Percentiles rank a stretch among this genome's conserved stretches.
These are phyloP conservation scores for Alca torda DNA, from an alignment of 2,797 vertebrate genomes.

Conservation along the genomic window DNA sequence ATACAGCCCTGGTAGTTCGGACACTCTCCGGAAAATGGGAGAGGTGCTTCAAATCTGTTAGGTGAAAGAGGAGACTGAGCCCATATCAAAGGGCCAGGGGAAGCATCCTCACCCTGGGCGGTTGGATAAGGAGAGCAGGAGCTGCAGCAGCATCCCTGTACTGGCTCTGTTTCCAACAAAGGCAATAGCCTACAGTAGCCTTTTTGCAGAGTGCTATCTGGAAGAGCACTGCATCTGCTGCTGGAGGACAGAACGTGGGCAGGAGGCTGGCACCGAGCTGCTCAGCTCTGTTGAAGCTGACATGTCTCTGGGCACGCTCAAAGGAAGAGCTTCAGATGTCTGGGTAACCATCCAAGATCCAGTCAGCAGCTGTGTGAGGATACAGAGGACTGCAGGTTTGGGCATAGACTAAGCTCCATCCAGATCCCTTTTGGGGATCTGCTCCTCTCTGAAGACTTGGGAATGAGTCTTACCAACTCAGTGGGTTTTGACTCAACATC, in stretches of 20 bases:
- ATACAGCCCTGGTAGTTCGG: neutral
- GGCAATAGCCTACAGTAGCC: neutral
- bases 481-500: neutral
- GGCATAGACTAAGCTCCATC: neutral
- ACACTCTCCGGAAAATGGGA: neutral
- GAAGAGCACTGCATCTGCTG: neutral
- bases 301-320: neutral
- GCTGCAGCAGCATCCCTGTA: neutral
- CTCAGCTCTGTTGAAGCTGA: neutral
- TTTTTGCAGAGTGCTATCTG: neutral
- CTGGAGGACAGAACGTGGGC: neutral
- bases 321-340: neutral
- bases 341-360: neutral
- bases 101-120: neutral
- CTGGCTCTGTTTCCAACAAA: neutral
- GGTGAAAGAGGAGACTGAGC: neutral
- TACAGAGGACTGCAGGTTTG: neutral
- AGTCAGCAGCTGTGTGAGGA: neutral
- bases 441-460: neutral
- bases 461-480: neutral
- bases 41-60: neutral
- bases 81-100: accelerated
- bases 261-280: neutral
- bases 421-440: neutral
- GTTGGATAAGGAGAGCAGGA: neutral